These are phyloP conservation scores for Microcebus lehilahytsara DNA, from an alignment of 2,113 vertebrate species.

Conservation along the genomic window DNA sequence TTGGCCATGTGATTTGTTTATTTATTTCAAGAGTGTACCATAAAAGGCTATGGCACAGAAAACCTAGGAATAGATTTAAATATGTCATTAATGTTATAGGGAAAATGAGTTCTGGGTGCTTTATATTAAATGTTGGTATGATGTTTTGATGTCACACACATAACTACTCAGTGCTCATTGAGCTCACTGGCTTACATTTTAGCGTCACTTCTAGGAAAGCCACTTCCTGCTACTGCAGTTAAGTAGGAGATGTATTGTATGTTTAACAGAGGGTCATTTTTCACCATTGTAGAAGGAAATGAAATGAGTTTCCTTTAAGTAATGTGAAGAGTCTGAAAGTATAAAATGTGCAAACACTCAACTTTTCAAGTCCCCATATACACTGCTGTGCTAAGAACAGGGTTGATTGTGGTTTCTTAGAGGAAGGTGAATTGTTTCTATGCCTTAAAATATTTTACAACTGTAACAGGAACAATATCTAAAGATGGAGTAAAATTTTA, in stretches of 20 bases:
- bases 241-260: slow-evolving; percentile 21
- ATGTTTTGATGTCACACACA: slow-evolving; percentile 27
- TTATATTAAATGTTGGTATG: slow-evolving; percentile 29
- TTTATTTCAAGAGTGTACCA: neutral
- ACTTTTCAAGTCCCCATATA: neutral
- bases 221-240: slow-evolving; percentile 27
- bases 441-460: neutral
- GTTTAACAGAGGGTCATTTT: slow-evolving; percentile 31
- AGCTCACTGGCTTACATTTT: slow-evolving; percentile 44
- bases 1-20: neutral
- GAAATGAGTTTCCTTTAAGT: neutral
- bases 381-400: neutral
- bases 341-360: neutral
- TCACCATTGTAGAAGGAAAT: slow-evolving; percentile 27
- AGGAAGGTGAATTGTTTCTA: neutral
- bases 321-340: neutral
- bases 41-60: neutral
- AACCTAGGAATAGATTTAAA: slow-evolving; percentile 21
- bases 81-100: neutral
- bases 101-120: slow-evolving; percentile 45
- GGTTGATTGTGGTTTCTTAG: neutral
- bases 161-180: slow-evolving; percentile 54
- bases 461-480: neutral
- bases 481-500: neutral
- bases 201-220: neutral